Evolutionary conservation across 53 echinoderm and acorn worm genomes (phyloP).

Genomic region (Mesocentrotus franciscanus): DNA sequence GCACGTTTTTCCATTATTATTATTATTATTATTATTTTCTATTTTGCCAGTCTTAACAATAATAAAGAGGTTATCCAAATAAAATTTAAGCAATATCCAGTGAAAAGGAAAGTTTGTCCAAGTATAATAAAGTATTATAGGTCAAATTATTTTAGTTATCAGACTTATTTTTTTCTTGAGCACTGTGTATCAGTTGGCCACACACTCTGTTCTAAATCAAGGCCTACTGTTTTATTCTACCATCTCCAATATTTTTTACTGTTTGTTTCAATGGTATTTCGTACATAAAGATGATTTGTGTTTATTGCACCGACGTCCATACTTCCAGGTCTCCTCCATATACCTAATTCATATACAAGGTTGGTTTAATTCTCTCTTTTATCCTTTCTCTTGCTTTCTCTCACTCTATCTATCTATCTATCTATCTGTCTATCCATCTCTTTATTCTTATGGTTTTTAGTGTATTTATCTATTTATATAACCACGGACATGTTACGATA

Average conservation of each 20-base stretch:
- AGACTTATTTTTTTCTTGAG: conserved; percentile 21
- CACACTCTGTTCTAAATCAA: conserved; percentile 50
- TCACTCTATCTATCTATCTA: background rate
- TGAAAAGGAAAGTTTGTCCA: too few relatives aligned
- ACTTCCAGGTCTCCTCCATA: background rate
- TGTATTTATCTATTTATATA: too few relatives aligned
- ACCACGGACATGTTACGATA: too few relatives aligned
- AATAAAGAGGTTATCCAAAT: too few relatives aligned
- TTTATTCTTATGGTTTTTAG: too few relatives aligned
- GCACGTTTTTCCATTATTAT: too few relatives aligned
- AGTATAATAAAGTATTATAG: too few relatives aligned
- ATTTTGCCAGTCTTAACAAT: too few relatives aligned
- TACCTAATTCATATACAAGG: background rate
- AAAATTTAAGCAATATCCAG: too few relatives aligned
- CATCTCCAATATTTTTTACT: conserved; percentile 34
- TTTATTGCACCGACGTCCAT: conserved; percentile 19
- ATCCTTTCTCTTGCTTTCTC: background rate
- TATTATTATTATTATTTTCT: too few relatives aligned
- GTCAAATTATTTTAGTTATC: background rate
- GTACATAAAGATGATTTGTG: conserved; percentile 37
- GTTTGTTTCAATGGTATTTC: conserved; percentile 52
- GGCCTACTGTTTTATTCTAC: conserved; percentile 19
- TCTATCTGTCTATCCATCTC: too few relatives aligned
- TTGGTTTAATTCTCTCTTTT: background rate
- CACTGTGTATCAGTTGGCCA: conserved; percentile 27